Conservation (phyloP, 1,140 invertebrate species). For the Cyclargus thomasi region DNA sequence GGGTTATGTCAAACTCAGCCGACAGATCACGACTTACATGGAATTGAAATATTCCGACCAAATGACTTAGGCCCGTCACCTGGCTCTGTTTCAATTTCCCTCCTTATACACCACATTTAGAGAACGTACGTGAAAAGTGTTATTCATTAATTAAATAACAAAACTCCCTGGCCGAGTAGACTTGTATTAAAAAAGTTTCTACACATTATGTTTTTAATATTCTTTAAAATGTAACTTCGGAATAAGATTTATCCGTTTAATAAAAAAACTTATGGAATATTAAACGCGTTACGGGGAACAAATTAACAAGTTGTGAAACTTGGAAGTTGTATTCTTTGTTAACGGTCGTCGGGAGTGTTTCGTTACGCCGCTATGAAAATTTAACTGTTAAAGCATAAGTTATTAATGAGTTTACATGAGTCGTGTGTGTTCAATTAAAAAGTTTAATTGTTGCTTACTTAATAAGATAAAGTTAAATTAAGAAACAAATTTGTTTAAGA, state of each 20-base stretch:
- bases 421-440: not conserved
- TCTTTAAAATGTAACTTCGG: not conserved
- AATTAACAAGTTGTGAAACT: conserved; percentile 5
- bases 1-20: too few relatives aligned
- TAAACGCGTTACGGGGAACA: not conserved
- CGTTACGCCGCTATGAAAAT: not conserved
- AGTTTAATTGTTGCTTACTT: not conserved
- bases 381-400: conserved; percentile 5
- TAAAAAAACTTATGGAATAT: conserved; percentile 13
- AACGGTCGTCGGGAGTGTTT: not conserved
- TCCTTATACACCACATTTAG: too few relatives aligned
- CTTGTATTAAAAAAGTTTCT: conserved; percentile 24
- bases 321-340: not conserved
- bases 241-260: not conserved
- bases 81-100: too few relatives aligned
- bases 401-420: conserved; percentile 8
- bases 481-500: too few relatives aligned
- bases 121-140: too few relatives aligned
- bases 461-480: too few relatives aligned
- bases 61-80: too few relatives aligned
- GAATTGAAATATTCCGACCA: too few relatives aligned
- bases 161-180: not conserved
- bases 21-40: too few relatives aligned
- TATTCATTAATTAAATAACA: not conserved
- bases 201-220: conserved; percentile 9